Base-by-base conservation (phyloP, 2,113 vertebrate genomes). In the Neodontobutis hainanensis region DNA sequence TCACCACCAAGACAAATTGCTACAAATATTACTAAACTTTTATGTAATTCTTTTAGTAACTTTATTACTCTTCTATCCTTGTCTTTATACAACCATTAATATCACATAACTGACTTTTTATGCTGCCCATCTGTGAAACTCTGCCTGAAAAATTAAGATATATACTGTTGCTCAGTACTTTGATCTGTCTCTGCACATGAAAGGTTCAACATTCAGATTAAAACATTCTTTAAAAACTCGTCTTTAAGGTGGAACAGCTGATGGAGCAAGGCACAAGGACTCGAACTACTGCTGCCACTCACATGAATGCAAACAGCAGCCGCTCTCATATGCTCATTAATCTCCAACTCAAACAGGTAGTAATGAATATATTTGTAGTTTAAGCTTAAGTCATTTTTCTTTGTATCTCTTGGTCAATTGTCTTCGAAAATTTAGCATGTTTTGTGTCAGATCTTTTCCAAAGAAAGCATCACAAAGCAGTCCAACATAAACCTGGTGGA, bases 291-390 rank as follows among this genome's bases (percentile, higher is more conserved):
- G 94, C 94, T 0, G 88, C 94, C 6, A 96, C 95, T 32, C 91
- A 88, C 82, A 92, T 95, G 91, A 97, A 96, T 1, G 85, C 93
- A 81, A 94, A 89, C 87, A 96, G 96, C 88, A 97, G 96, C 67
- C 92, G 94, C 11, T 96, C 94, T 2, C 96, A 97, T 81, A 94
- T 97, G 95, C 91, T 96, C 63, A 92, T 95, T 57, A 92, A 92
- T 62, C 84, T 96, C n/a, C 94, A 94, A 68, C 91, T 95, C 73
- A 94, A 94, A 82, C 95, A 95, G 95, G 94, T 93, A 14, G 9
- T 9, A 34, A 53, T 40, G 38, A 35, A 12, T n/a, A 14, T 27
- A 27, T 27, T 27, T 27, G 19, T 27, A 27, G 19, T 27, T 27
- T 27, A 27, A 27, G 19, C 19, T 27, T 27, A 27, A 27, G 19